Evolutionary conservation across 2,113 vertebrate species (phyloP).

Genomic region (Tenebrosternarchus preto): DNA sequence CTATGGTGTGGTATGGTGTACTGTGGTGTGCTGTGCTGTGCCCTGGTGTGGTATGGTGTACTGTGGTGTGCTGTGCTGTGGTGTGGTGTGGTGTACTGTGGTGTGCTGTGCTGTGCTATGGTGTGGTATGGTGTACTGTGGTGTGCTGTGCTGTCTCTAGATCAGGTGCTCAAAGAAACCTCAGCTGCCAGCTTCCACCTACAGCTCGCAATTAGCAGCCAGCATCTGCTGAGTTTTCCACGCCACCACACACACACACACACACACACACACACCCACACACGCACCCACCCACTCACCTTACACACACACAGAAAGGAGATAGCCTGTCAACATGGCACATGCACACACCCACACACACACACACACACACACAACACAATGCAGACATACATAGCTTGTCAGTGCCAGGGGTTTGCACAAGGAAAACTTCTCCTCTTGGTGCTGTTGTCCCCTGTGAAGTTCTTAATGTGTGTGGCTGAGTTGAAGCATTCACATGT

Average conservation of each 20-base stretch:
- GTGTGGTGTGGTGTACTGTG: no score
- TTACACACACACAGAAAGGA: conserved; percentile 16
- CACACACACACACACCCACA: conserved; percentile 15
- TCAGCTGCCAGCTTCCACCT: conserved; percentile 38
- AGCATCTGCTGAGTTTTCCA: conserved; percentile 49
- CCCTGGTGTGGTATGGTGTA: no score
- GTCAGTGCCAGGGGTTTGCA: conserved; percentile 23
- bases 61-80: no score
- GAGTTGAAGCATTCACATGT: conserved; percentile 33
- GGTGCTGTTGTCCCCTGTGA: conserved; percentile 30
- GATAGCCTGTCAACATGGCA: conserved; percentile 39
- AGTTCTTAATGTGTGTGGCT: conserved; percentile 38
- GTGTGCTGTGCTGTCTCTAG: no score
- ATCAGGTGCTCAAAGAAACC: conserved; percentile 38
- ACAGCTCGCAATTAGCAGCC: conserved; percentile 43
- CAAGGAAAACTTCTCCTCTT: conserved; percentile 7
- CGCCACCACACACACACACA: conserved; percentile 35
- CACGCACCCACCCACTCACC: not conserved
- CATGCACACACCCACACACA: conserved; percentile 17
- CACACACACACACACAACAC: not conserved
- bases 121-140: no score
- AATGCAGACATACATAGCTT: conserved; percentile 13
- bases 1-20: no score
- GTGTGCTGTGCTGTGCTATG: no score
- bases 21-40: no score